Evolutionary conservation across 2,797 vertebrate species (phyloP), one percentile per base, ranked within the genome.

Genomic region (Lophotriccus pileatus): DNA sequence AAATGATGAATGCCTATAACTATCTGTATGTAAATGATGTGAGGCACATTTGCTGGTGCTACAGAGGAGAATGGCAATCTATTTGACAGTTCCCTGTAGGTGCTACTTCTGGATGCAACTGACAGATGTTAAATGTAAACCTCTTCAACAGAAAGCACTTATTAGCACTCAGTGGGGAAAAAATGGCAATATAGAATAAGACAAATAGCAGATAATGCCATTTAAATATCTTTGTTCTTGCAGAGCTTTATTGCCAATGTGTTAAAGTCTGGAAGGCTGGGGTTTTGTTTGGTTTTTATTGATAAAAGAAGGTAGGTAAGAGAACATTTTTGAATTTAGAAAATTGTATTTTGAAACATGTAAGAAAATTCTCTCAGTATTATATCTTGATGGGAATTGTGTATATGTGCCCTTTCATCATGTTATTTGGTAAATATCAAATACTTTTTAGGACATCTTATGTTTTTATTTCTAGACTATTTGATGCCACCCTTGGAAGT

Each of bases 1-100:
- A 95, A 96, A 97, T 98, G 98, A 98, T 98, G 97, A 98, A 98
- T 98, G 98, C 89, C 86, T 97, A 80, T 97, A 95, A 98, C 96
- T 97, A 93, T 97, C 93, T 96, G 90, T 97, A 97, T 98, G 98
- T 97, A 98, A 98, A 98, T 98, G 96, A 98, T 98, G 95, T 95
- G 97, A 98, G 97, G 97, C 97, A 98, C 96, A 97, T 97, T 97
- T 95, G 94, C 74, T 96, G 94, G 97, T 96, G 93, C 97, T 98
- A 96, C 84, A 96, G 95, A 97, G 96, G 85, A 97, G 96, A 97
- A 94, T 96, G 95, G 97, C 97, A 97, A 96, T 97, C 97, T 98
- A 97, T 97, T 97, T 98, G 98, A 98, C 97, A 97, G 97, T 97
- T 97, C 97, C 95, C 96, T 95, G 92, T 97, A 98, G 97, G 95